Percentiles rank a stretch among this genome's conserved stretches.
These are phyloP conservation scores for Chlorops oryzae DNA, from an alignment of 1,140 invertebrate species.

Conservation along the genomic window DNA sequence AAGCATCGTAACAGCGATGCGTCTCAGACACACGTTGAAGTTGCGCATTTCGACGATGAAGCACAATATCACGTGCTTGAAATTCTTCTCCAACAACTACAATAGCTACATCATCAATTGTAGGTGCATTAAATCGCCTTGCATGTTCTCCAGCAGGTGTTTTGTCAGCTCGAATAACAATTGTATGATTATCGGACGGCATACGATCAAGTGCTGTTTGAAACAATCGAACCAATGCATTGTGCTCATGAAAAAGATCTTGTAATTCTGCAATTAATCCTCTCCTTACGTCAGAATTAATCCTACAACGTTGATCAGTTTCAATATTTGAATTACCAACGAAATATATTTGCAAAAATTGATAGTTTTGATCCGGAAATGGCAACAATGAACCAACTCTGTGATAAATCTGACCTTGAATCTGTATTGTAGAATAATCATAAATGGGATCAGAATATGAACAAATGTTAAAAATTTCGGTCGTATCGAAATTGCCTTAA, in stretches of 20 bases:
- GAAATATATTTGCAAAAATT: too few relatives aligned
- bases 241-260: slow-evolving; percentile 16
- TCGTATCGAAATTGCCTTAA: too few relatives aligned
- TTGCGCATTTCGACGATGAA: neutral
- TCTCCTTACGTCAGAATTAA: slow-evolving; percentile 26
- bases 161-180: slow-evolving; percentile 37
- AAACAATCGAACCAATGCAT: slow-evolving; percentile 29
- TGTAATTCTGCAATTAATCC: slow-evolving; percentile 33
- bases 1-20: too few relatives aligned
- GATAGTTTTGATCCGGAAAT: too few relatives aligned
- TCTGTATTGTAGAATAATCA: too few relatives aligned
- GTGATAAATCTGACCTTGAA: too few relatives aligned
- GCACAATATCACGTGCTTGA: slow-evolving; percentile 3
- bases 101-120: slow-evolving; percentile 40
- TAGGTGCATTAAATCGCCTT: slow-evolving; percentile 45
- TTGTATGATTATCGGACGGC: slow-evolving; percentile 30
- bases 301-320: slow-evolving; percentile 23
- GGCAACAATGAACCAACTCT: too few relatives aligned
- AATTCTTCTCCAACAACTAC: slow-evolving; percentile 33
- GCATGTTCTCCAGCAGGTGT: slow-evolving; percentile 40
- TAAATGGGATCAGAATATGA: too few relatives aligned
- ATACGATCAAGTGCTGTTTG: slow-evolving; percentile 36
- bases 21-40: slow-evolving; percentile 29
- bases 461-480: too few relatives aligned
- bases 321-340: slow-evolving; percentile 18